These are phyloP conservation scores for Hedychridium roseum DNA, from an alignment of 2,888 invertebrate species.

Conservation along the genomic window DNA sequence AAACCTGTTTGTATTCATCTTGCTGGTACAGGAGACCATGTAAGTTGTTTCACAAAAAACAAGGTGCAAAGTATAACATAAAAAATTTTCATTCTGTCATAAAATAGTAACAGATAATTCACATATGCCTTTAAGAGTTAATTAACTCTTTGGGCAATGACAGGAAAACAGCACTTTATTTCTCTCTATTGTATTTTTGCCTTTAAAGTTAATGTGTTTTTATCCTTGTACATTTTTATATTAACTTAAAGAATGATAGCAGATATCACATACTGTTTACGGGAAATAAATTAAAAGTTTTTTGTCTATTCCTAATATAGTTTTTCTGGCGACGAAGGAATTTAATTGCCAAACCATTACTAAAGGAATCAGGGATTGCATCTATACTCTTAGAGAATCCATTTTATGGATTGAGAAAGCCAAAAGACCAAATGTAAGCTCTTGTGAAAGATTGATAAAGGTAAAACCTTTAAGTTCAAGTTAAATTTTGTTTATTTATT, in stretches of 20 bases:
- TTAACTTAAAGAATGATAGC: no score
- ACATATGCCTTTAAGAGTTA: no score
- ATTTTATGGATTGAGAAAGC: constrained; percentile 90
- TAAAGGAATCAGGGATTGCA: constrained; percentile 89
- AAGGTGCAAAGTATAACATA: no score
- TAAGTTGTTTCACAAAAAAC: constrained; percentile 64
- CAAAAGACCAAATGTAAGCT: constrained; percentile 82
- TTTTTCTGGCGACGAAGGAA: constrained; percentile 90
- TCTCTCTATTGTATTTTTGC: no score
- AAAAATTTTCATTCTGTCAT: no score
- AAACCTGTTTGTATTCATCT: constrained; percentile 92
- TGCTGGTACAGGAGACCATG: constrained; percentile 98
- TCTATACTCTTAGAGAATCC: constrained; percentile 97
- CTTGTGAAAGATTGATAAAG: constrained; percentile 33
- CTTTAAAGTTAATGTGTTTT: no score
- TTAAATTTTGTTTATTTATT: constrained; percentile 4
- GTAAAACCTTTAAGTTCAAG: constrained; percentile 10
- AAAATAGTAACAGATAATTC: no score
- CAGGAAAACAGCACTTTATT: no score
- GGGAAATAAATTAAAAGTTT: constrained; percentile 12
- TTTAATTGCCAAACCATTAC: constrained; percentile 88
- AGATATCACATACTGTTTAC: no score
- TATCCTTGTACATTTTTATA: no score
- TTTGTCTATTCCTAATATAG: constrained; percentile 65
- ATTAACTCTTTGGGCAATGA: no score